phyloP scores from a whole-genome alignment of 2,888 invertebrate species.

The Dryobotodes eremita region DNA sequence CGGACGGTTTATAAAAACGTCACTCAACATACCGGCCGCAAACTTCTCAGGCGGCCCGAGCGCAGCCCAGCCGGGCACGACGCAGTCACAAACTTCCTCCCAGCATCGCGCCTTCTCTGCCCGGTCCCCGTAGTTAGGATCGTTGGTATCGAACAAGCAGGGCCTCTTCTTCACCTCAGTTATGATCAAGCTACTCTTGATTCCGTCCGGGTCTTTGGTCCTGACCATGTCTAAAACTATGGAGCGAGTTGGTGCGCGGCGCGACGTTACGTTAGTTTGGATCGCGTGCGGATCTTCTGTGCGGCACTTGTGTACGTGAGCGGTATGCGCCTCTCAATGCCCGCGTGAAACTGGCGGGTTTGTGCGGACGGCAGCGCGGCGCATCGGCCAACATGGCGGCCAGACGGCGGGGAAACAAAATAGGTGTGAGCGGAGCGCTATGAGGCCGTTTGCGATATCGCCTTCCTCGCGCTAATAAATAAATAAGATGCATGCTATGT shows the following conservation, averaged over 20 bases:
- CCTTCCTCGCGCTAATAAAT: slow-evolving; percentile 85
- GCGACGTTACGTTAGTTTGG: slow-evolving; percentile 61
- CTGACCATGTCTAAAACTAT: slow-evolving; percentile 80
- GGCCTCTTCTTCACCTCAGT: slow-evolving; percentile 85
- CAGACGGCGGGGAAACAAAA: slow-evolving; percentile 80
- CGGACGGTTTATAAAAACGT: slow-evolving; percentile 72
- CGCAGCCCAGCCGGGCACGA: slow-evolving; percentile 86
- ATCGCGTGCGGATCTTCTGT: slow-evolving; percentile 74
- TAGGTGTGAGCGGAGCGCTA: slow-evolving; percentile 80
- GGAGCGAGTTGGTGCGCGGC: slow-evolving; percentile 35
- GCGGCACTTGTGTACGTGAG: slow-evolving; percentile 72
- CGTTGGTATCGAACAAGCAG: slow-evolving; percentile 86
- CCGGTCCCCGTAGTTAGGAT: slow-evolving; percentile 85
- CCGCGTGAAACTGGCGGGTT: slow-evolving; percentile 88
- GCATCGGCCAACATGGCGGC: slow-evolving; percentile 84
- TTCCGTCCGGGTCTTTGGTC: slow-evolving; percentile 84
- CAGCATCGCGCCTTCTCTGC: slow-evolving; percentile 87
- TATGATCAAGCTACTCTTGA: slow-evolving; percentile 85
- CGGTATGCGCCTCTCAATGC: slow-evolving; percentile 81
- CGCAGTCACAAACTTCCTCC: slow-evolving; percentile 87
- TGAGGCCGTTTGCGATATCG: slow-evolving; percentile 81
- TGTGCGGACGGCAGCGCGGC: slow-evolving; percentile 74
- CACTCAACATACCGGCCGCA: slow-evolving; percentile 85
- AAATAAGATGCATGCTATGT: slow-evolving; percentile 82
- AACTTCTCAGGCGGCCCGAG: slow-evolving; percentile 84